Conservation (phyloP, 2,113 vertebrate species). For the Myrmecobius fasciatus region DNA sequence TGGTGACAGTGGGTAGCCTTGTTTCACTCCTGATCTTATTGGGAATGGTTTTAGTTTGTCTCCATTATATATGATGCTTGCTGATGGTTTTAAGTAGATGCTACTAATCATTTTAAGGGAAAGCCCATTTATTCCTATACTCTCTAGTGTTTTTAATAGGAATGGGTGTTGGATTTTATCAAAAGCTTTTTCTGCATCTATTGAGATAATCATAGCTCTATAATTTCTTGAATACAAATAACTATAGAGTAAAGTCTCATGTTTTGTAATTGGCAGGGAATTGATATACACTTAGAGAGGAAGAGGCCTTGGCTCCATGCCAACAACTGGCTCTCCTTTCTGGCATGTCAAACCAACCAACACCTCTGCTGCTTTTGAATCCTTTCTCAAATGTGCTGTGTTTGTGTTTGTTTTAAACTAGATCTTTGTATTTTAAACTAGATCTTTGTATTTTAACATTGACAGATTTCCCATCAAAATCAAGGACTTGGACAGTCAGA, state of each 20-base stretch:
- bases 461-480: neutral
- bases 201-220: no score
- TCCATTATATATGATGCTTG: no score
- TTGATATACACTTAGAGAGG: neutral
- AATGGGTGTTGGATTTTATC: no score
- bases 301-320: neutral
- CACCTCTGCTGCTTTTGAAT: neutral
- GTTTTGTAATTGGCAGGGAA: neutral
- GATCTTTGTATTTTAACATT: neutral
- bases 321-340: neutral
- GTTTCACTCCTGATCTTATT: no score
- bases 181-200: no score
- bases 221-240: neutral
- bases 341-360: neutral
- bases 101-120: no score
- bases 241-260: neutral
- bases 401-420: neutral
- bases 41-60: no score
- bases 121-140: no score
- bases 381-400: neutral
- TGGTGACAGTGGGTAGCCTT: no score
- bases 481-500: neutral
- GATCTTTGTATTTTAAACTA: neutral
- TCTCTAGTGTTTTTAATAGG: no score
- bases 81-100: no score